Percentiles rank a stretch among this genome's conserved stretches.
Evolutionary conservation across 1,140 invertebrate genomes (phyloP).

Genomic region (Papilio polyxenes): DNA sequence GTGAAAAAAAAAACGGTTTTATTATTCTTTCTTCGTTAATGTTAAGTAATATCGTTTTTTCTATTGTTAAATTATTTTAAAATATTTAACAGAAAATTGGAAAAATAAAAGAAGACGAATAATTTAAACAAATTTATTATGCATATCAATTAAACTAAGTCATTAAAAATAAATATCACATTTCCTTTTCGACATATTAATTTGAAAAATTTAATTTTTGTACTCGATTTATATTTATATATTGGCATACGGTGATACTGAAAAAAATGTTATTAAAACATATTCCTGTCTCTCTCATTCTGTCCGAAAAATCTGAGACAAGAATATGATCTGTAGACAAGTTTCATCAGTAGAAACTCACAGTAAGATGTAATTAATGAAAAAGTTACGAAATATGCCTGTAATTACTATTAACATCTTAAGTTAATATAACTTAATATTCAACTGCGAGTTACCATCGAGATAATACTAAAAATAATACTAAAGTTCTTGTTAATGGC

Average conservation of each 20-base stretch:
- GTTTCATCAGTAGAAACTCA: too few relatives aligned
- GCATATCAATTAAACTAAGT: not conserved
- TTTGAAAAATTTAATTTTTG: not conserved
- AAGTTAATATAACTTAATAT: not conserved
- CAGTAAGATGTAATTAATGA: not conserved
- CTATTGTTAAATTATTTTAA: not conserved
- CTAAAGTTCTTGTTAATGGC: conserved; percentile 8
- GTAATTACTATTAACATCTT: not conserved
- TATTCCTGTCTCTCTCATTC: too few relatives aligned
- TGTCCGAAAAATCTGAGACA: too few relatives aligned
- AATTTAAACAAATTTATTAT: conserved; percentile 14
- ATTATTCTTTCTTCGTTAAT: not conserved
- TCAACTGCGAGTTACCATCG: not conserved
- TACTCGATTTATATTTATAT: not conserved
- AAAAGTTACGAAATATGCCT: not conserved
- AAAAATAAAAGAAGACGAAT: not conserved
- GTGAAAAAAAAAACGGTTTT: not conserved
- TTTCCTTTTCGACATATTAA: not conserved
- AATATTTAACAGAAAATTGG: not conserved
- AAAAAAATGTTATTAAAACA: too few relatives aligned
- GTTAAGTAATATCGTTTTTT: too few relatives aligned
- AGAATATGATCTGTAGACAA: too few relatives aligned
- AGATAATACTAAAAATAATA: not conserved
- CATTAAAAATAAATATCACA: conserved; percentile 18
- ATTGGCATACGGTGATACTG: not conserved